A percentile compares a stretch with the other conserved stretches of the same genome.
Evolutionary conservation across 2,113 vertebrate genomes (phyloP).

Genomic region (Cichladusa arquata): DNA sequence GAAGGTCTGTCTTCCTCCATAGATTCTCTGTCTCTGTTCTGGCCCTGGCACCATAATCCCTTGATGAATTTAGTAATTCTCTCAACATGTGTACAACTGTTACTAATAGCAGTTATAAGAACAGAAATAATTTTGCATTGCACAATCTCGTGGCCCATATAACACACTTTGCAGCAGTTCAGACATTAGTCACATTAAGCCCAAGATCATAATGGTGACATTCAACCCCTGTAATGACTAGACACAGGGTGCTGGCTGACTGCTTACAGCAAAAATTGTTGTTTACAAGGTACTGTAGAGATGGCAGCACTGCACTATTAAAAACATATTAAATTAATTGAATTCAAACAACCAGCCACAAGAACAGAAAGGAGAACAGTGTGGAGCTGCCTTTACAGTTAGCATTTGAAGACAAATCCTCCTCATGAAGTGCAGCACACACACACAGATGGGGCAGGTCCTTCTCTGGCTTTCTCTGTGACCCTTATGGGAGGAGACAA

Average conservation of each 20-base stretch:
- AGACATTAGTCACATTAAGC: neutral
- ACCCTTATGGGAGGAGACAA: neutral
- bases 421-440: neutral
- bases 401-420: neutral
- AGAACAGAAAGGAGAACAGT: neutral
- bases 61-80: too few species aligned
- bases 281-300: neutral
- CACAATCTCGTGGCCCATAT: rapidly evolving
- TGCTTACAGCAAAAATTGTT: neutral
- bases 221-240: neutral
- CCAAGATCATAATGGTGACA: neutral
- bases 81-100: neutral
- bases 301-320: neutral
- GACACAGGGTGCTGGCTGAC: neutral
- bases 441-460: neutral
- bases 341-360: neutral
- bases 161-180: neutral
- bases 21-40: neutral
- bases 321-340: neutral
- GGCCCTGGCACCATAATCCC: neutral
- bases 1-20: neutral
- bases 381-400: neutral
- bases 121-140: neutral
- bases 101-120: neutral
- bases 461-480: neutral